These are phyloP conservation scores for Phocoena phocoena DNA, from an alignment of 2,113 vertebrate genomes.

Conservation along the genomic window DNA sequence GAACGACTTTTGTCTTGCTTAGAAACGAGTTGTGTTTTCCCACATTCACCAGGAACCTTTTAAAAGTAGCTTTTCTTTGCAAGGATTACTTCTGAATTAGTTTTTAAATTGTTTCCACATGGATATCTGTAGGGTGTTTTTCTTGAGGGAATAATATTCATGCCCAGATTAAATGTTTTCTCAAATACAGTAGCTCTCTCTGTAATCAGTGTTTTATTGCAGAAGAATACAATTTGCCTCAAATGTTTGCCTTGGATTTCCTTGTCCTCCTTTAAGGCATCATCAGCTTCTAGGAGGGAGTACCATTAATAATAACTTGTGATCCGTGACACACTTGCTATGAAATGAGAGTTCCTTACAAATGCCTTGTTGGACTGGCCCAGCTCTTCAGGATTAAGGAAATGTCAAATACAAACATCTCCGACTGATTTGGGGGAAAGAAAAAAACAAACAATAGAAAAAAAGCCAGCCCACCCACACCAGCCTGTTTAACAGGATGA, in stretches of 20 bases:
- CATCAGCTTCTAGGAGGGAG: conserved; percentile 4
- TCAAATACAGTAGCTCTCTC: background rate
- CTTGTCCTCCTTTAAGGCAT: background rate
- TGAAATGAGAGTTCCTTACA: background rate
- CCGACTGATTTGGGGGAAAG: background rate
- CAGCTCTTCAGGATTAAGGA: background rate
- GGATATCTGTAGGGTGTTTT: background rate
- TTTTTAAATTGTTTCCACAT: background rate
- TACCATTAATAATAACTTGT: background rate
- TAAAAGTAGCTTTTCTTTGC: background rate
- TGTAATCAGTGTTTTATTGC: background rate
- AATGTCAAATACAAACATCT: background rate
- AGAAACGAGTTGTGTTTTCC: background rate
- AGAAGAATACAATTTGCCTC: background rate
- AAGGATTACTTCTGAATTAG: background rate
- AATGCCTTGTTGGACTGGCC: background rate
- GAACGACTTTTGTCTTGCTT: background rate
- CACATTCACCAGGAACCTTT: background rate
- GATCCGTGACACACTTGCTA: background rate
- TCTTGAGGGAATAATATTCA: background rate
- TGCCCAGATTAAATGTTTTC: background rate
- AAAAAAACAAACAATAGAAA: background rate
- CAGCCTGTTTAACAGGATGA: background rate
- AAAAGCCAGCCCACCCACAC: background rate
- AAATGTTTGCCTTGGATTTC: background rate